Base-by-base conservation (phyloP, 1,140 invertebrate species). In the Zaprionus davidi region DNA sequence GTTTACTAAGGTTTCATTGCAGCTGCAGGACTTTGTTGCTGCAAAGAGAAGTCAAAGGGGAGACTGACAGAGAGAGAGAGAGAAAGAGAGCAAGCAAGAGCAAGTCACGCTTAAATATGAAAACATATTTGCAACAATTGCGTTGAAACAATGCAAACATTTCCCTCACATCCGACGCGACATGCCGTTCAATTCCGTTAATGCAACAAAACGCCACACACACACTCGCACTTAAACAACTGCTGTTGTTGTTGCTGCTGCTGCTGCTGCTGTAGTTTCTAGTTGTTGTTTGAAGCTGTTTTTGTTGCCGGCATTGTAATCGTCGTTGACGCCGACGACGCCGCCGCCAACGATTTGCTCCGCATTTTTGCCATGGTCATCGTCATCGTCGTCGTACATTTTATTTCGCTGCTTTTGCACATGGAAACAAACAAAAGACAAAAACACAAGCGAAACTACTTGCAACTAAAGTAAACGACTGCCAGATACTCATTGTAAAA, bases 111-210 rank as follows among this genome's bases (percentile, higher is more conserved):
- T 71, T 26, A 31, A 55, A 81, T 55, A 81, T 71, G 63, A 34
- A 75, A 78, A 81, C 69, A 81, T 81, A 85, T 81, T 74, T 71
- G 64, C 74, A 53, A 56, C 67, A 71, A 56, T 79, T 81, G 55
- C 71, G 84, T 73, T 84, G 79, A 76, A 84, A 74, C 80, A 71
- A 88, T 55, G 76, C 78, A 68, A 90, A 85, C 85, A 88, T 85
- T 90, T 88, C 78, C 78, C 85, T 85, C 76, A 80, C 85, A 79
- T 85, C 85, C 84, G 84, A 67, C 65, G 53, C 53, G 55, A 90
- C 85, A 88, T 85, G 72, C 67, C 85, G 76, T 88, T 87, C 85
- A 88, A 90, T 88, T 88, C 85, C 85, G 85, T 85, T 85, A 88
- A 85, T 82, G 85, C 86, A 90, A 76, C 79, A 82, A 81, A 75